Evolutionary conservation across 2,797 vertebrate genomes (phyloP).

Genomic region (Xiphophorus birchmanni): DNA sequence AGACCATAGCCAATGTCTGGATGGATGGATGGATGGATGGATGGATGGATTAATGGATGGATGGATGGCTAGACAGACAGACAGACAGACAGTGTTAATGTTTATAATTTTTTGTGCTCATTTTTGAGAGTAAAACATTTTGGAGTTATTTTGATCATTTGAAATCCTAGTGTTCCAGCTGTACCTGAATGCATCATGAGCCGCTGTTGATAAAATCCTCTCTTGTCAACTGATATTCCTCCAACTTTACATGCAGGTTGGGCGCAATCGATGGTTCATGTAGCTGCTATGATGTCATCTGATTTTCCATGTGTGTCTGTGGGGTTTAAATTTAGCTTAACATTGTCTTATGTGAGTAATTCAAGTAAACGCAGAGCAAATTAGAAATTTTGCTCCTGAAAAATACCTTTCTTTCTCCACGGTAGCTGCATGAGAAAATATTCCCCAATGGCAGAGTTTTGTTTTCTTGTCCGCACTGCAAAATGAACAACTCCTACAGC

Average conservation of each 20-base stretch:
- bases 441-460: not conserved
- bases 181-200: not conserved
- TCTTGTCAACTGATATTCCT: not conserved
- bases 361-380: not conserved
- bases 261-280: not conserved
- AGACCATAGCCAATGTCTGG: not conserved
- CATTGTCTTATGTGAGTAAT: not conserved
- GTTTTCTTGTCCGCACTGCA: not conserved
- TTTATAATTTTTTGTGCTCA: not conserved
- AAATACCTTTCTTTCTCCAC: not conserved
- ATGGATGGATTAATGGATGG: not conserved
- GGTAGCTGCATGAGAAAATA: not conserved
- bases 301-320: not conserved
- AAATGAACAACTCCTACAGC: not conserved
- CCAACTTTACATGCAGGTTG: not conserved
- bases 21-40: not conserved
- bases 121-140: not conserved
- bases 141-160: not conserved
- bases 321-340: not conserved
- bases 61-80: too few relatives aligned
- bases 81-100: too few relatives aligned
- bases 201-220: not conserved
- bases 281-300: not conserved
- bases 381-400: not conserved
- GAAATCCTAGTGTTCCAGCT: not conserved